A percentile compares a stretch with the other conserved stretches of the same genome.
These are phyloP conservation scores for Lerista edwardsae DNA, from an alignment of 2,797 vertebrate genomes.

Conservation along the genomic window DNA sequence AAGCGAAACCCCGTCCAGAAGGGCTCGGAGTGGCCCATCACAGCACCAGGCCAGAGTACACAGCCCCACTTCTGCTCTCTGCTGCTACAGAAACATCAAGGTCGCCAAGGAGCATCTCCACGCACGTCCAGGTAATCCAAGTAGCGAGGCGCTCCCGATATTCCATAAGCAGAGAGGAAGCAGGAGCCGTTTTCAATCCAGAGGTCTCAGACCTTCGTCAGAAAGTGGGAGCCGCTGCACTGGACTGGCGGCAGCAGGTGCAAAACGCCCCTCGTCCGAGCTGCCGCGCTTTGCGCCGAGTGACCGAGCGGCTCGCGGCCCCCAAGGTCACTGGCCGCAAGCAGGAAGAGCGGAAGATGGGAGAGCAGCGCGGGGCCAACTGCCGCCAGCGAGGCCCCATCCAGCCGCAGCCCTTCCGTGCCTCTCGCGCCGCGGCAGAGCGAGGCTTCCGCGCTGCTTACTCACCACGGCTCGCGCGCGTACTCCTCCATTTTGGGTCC, in stretches of 20 bases:
- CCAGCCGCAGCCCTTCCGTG: neutral
- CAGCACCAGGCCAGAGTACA: too few species aligned
- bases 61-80: too few species aligned
- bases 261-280: neutral
- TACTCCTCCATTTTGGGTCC: slow-evolving; percentile 93
- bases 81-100: neutral
- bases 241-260: neutral
- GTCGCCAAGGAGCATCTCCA: neutral
- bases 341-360: neutral
- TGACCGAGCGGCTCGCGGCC: neutral
- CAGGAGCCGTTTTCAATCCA: neutral
- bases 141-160: neutral
- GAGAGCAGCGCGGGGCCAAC: neutral
- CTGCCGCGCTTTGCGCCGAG: too few species aligned
- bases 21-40: too few species aligned
- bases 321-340: slow-evolving; percentile 6
- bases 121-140: neutral
- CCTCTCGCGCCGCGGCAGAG: neutral
- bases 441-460: too few species aligned
- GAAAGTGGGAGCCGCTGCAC: too few species aligned
- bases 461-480: slow-evolving; percentile 94
- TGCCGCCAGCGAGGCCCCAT: neutral
- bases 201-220: neutral
- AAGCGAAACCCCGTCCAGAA: too few species aligned
- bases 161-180: too few species aligned